Percentiles rank a stretch among this genome's conserved stretches.
Conservation (phyloP, 2,888 invertebrate genomes). For the Pterostichus madidus region DNA sequence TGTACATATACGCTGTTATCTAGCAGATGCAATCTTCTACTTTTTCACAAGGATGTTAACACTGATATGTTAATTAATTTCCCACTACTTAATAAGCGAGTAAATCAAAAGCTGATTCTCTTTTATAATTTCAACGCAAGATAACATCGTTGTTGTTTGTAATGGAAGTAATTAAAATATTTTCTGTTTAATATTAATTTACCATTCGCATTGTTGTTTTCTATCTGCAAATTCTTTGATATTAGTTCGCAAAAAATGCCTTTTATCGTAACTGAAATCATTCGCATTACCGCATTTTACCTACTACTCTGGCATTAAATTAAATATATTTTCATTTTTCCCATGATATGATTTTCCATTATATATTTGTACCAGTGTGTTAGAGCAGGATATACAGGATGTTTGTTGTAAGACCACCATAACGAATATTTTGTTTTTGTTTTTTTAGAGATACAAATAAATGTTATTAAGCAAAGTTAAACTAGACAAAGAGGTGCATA, state of each 20-base stretch:
- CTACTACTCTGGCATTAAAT: no score
- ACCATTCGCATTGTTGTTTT: conserved; percentile 29
- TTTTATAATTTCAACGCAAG: conserved; percentile 18
- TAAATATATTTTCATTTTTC: no score
- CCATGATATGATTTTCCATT: no score
- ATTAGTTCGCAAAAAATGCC: background rate
- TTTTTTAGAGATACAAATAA: no score
- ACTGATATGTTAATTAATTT: conserved; percentile 59
- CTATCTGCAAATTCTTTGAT: conserved; percentile 19
- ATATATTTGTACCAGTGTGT: no score
- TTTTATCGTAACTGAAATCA: no score
- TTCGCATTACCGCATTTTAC: no score
- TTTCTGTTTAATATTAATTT: conserved; percentile 35
- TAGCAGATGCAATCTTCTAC: conserved; percentile 28
- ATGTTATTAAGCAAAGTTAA: no score
- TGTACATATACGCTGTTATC: conserved; percentile 22
- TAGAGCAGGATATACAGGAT: no score
- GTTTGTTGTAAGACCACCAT: no score
- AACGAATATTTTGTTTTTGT: no score
- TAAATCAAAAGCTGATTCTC: conserved; percentile 53
- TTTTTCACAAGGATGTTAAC: conserved; percentile 56
- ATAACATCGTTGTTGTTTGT: conserved; percentile 32
- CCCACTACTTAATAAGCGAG: conserved; percentile 43
- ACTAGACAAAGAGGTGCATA: no score
- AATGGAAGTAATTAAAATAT: conserved; percentile 35